Evolutionary conservation across 2,797 vertebrate genomes (phyloP).

Genomic region (Gobio occitaniae): DNA sequence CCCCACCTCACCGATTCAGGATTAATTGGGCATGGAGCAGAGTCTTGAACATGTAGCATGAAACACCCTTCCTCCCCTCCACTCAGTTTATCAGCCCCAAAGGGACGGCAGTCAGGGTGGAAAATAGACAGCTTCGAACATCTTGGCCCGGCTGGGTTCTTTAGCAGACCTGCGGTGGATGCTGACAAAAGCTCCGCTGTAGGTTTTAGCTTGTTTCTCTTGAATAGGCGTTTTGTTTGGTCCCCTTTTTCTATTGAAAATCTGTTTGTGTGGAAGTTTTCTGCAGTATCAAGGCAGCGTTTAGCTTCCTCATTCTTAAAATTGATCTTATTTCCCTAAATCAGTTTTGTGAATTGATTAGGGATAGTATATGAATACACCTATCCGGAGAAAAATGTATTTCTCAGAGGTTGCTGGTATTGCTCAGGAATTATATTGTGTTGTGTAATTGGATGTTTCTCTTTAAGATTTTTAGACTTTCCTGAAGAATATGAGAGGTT

Average conservation of each 20-base stretch:
- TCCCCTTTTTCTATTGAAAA: background rate
- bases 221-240: constrained; percentile 43
- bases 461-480: background rate
- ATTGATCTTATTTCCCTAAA: background rate
- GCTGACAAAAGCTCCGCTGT: constrained; percentile 36
- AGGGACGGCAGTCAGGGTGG: constrained; percentile 24
- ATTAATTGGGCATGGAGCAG: constrained; percentile 80
- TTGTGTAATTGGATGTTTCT: background rate
- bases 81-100: constrained; percentile 27
- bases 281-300: background rate
- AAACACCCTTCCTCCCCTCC: constrained; percentile 48
- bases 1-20: constrained; percentile 74
- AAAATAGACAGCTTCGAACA: constrained; percentile 31
- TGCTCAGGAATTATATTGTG: background rate
- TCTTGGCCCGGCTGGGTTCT: constrained; percentile 22
- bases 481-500: background rate
- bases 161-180: constrained; percentile 9
- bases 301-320: background rate
- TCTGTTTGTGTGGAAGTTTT: constrained; percentile 31
- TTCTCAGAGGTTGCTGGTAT: background rate
- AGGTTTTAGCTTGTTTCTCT: constrained; percentile 31
- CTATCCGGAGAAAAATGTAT: background rate
- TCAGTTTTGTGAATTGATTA: background rate
- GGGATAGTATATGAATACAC: no score
- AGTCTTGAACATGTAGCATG: constrained; percentile 40